Conservation (phyloP, 2,113 vertebrate genomes). For the Saimiri boliviensis region DNA sequence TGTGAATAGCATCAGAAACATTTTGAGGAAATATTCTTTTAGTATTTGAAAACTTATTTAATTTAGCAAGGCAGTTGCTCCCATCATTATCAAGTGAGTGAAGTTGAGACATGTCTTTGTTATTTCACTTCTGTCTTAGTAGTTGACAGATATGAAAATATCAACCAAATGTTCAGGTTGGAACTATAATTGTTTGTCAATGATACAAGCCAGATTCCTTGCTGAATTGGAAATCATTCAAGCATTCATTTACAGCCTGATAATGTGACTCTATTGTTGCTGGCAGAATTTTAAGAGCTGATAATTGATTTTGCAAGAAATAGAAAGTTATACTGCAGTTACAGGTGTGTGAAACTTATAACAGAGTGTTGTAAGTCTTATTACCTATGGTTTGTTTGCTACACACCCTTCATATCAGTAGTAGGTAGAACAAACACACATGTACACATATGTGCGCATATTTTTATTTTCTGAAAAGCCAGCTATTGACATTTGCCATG, state of each 20-base stretch:
- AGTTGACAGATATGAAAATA: background rate
- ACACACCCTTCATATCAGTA: background rate
- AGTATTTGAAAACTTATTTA: background rate
- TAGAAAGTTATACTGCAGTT: background rate
- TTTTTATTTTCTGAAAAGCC: background rate
- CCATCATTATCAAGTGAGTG: background rate
- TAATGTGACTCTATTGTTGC: background rate
- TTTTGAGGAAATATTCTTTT: background rate
- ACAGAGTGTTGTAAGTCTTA: no score
- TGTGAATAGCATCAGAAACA: background rate
- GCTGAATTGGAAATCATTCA: background rate
- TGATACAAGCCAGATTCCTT: background rate
- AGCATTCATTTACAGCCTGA: background rate
- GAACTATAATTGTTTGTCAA: background rate
- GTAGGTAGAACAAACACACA: background rate
- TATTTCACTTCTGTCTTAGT: background rate
- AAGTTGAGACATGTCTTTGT: constrained; percentile 15
- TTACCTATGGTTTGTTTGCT: background rate
- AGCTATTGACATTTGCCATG: rapidly evolving
- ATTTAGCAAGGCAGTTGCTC: background rate
- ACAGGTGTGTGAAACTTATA: background rate
- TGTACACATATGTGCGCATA: rapidly evolving
- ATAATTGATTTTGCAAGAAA: background rate
- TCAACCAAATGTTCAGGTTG: background rate
- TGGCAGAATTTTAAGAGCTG: background rate